Percentiles rank a stretch among this genome's conserved stretches.
Evolutionary conservation across 2,113 vertebrate genomes (phyloP).

Genomic region (Apaloderma vittatum): DNA sequence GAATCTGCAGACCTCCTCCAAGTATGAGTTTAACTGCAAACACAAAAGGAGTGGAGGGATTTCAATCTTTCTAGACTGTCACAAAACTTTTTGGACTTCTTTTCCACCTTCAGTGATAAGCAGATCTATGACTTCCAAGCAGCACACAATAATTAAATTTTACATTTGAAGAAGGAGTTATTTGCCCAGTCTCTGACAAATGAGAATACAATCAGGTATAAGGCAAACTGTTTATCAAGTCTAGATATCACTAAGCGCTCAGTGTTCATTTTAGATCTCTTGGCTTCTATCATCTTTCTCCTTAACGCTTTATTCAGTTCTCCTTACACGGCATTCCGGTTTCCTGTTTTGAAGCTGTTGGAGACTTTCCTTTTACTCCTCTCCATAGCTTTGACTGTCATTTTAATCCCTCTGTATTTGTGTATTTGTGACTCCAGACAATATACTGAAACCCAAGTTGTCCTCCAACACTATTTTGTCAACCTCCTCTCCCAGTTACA

Average conservation of each 20-base stretch:
- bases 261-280: background rate
- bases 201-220: background rate
- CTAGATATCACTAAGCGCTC: background rate
- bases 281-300: background rate
- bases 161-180: background rate
- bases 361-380: background rate
- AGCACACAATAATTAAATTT: background rate
- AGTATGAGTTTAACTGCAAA: background rate
- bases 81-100: background rate
- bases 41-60: background rate
- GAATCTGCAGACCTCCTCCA: background rate
- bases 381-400: background rate
- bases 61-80: background rate
- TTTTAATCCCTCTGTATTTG: slow-evolving; percentile 31
- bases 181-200: background rate
- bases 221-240: background rate
- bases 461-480: slow-evolving; percentile 30
- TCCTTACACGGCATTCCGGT: background rate
- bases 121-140: background rate
- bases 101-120: background rate
- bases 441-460: background rate
- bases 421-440: slow-evolving; percentile 10
- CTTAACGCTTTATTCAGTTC: background rate
- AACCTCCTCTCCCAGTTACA: background rate
- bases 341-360: background rate